These are phyloP conservation scores for Acromyrmex heyeri DNA, from an alignment of 1,140 invertebrate genomes.

Conservation along the genomic window DNA sequence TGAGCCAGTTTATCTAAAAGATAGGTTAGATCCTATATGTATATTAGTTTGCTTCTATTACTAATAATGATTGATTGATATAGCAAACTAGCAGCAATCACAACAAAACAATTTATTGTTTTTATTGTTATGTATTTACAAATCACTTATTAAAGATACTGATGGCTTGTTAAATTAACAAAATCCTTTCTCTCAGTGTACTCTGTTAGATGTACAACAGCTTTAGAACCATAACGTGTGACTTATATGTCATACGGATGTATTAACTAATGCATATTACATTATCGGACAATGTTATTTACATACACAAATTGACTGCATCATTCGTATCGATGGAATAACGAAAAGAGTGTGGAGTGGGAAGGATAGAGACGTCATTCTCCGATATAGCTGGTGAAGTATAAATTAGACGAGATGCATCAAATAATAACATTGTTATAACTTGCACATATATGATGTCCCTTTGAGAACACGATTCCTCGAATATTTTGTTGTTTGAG, in stretches of 20 bases:
- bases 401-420: constrained; percentile 66
- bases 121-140: too few relatives aligned
- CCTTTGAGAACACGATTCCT: constrained; percentile 7
- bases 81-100: too few relatives aligned
- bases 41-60: too few relatives aligned
- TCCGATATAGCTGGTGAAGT: neutral
- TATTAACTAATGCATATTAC: constrained; percentile 14
- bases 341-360: neutral
- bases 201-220: neutral
- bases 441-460: neutral
- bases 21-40: too few relatives aligned
- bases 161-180: too few relatives aligned
- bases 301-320: neutral
- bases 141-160: too few relatives aligned
- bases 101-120: too few relatives aligned
- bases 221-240: neutral
- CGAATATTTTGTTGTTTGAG: neutral
- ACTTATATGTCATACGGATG: neutral
- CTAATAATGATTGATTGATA: too few relatives aligned
- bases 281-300: constrained; percentile 30
- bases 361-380: constrained; percentile 14
- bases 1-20: too few relatives aligned
- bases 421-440: constrained; percentile 59
- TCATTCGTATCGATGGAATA: neutral
- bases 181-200: too few relatives aligned